phyloP scores from a whole-genome alignment of 2,113 vertebrate genomes.

The Bubalus kerabau region DNA sequence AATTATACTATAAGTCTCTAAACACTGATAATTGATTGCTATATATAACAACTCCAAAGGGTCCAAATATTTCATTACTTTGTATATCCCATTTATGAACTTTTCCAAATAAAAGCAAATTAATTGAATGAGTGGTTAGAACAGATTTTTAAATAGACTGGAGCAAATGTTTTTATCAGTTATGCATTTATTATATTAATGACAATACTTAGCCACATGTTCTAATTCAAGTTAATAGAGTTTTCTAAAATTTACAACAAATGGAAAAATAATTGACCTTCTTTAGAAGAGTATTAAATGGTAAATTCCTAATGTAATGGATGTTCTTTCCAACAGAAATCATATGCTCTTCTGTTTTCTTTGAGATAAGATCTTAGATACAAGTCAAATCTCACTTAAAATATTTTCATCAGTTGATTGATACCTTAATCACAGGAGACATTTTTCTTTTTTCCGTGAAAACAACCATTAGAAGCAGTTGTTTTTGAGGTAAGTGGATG shows the following conservation, averaged over 20 bases:
- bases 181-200: neutral
- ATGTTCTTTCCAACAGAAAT: neutral
- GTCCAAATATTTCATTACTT: conserved; percentile 11
- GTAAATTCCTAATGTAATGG: neutral
- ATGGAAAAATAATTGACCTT: neutral
- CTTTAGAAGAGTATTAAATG: neutral
- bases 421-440: neutral
- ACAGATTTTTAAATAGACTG: neutral
- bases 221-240: neutral
- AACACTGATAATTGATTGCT: conserved; percentile 37
- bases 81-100: neutral
- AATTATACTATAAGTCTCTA: conserved; percentile 19
- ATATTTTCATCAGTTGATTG: neutral
- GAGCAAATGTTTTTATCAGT: neutral
- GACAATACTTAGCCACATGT: neutral
- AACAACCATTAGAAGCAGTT: neutral
- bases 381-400: neutral
- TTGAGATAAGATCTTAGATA: neutral
- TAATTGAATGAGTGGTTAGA: conserved; percentile 18
- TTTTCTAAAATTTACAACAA: conserved; percentile 14
- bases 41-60: conserved; percentile 31
- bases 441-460: neutral
- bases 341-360: neutral
- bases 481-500: neutral
- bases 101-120: conserved; percentile 26